Base-by-base conservation (phyloP, 53 echinoderm and acorn worm species). In the Actinopyga echinites region DNA sequence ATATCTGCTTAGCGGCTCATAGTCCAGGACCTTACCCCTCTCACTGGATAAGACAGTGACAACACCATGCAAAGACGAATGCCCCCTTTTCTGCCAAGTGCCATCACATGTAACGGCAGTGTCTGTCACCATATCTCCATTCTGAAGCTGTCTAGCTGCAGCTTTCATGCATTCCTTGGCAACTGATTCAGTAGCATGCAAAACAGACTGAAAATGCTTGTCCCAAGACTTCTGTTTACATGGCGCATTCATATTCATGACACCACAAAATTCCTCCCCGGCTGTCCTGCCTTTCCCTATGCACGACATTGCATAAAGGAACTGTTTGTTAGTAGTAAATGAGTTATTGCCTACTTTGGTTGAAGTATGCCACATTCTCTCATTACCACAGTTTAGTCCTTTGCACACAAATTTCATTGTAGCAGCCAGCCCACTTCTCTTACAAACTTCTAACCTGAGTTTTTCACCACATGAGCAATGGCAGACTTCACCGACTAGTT, bases 291-390 rank as follows among this genome's bases (percentile, higher is more conserved):
- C 73, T 23, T 71, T 71, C 23, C 73, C 44, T 5, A 40, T 20
- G 23, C 73, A 71, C 20, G 73, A 35, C 73, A 43, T 71, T 40
- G 73, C 73, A 37, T 71, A 71, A 15, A 71, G 34, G 35, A 71
- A 71, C 43, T 71, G 71, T 34, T 71, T 34, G 37, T 71, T 71
- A 34, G 71, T 33, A 36, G 43, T 13, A 71, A 21, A 71, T 38
- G 71, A 71, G 36, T 34, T 71, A 31, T 71, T 71, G 34, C 71
- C 71, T 71, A 71, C 71, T 34, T 71, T 71, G 3, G 17, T 71
- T 34, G 35, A 34, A 24, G 73, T 71, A 43, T 40, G 44, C 20
- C 38, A 71, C 38, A 21, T 17, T 20, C 36, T 37, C 19, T 71
- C 73, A 35, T 71, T 71, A 23, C 44, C 37, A 71, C 68, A 67